phyloP scores from a whole-genome alignment of 2,888 invertebrate species.

The Nomada goodeniana region DNA sequence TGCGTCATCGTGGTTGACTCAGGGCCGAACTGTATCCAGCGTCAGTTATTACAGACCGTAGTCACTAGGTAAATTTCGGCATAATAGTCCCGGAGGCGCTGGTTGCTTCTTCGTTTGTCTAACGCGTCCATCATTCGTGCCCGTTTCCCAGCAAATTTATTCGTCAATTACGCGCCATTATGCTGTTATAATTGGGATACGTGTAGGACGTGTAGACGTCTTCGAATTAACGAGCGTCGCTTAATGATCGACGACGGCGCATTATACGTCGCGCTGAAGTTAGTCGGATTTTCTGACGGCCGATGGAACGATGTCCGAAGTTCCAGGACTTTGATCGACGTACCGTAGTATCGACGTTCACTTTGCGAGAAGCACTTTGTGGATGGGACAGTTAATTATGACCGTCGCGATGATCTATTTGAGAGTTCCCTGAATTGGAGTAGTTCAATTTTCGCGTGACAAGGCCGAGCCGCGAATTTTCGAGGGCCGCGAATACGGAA shows the following conservation, averaged over 20 bases:
- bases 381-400: no score
- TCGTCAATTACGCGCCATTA: conserved; percentile 21
- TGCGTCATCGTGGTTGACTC: conserved; percentile 21
- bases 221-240: conserved; percentile 1
- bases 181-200: conserved; percentile 15
- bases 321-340: no score
- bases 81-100: conserved; percentile 27
- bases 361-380: no score
- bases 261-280: background rate
- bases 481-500: no score
- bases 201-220: background rate
- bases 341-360: no score
- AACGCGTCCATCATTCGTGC: conserved; percentile 12
- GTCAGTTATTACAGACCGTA: conserved; percentile 31
- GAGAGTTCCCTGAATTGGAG: no score
- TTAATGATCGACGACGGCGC: background rate
- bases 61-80: conserved; percentile 12
- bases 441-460: no score
- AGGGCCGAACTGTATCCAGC: background rate
- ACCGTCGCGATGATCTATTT: no score
- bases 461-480: no score
- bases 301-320: no score
- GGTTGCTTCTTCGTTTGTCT: conserved; percentile 38
- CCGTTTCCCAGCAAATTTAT: conserved; percentile 25
- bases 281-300: no score